These are phyloP conservation scores for Chaenodraco wilsoni DNA, from an alignment of 2,797 vertebrate genomes.

Conservation along the genomic window DNA sequence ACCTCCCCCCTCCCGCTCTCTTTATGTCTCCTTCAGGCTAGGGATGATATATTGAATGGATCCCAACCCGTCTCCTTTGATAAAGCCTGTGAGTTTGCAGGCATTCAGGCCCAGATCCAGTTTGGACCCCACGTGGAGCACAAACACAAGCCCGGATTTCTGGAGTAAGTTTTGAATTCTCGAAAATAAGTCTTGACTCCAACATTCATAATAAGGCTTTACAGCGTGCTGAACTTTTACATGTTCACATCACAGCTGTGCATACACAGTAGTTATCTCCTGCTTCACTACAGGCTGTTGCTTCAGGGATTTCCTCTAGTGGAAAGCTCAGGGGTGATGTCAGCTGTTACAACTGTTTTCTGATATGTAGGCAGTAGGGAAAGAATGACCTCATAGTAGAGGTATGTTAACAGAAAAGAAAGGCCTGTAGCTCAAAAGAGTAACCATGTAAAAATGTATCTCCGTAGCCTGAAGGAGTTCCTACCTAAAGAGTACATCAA, in stretches of 20 bases:
- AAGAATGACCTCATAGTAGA: slow-evolving; percentile 72
- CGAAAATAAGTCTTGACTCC: slow-evolving; percentile 33
- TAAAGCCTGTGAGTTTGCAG: slow-evolving; percentile 97
- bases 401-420: slow-evolving; percentile 71
- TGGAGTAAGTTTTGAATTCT: slow-evolving; percentile 88
- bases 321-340: slow-evolving; percentile 68
- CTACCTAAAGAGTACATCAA: slow-evolving; percentile 98
- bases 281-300: slow-evolving; percentile 45
- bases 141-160: slow-evolving; percentile 98
- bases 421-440: slow-evolving; percentile 58
- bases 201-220: slow-evolving; percentile 14
- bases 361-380: slow-evolving; percentile 62
- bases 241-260: slow-evolving; percentile 36
- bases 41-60: slow-evolving; percentile 98
- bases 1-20: slow-evolving; percentile 6
- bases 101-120: slow-evolving; percentile 98
- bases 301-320: slow-evolving; percentile 64
- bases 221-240: slow-evolving; percentile 3
- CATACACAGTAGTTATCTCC: slow-evolving; percentile 39
- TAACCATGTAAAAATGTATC: slow-evolving; percentile 74
- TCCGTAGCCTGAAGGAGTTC: slow-evolving; percentile 94
- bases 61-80: slow-evolving; percentile 99
- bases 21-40: slow-evolving; percentile 84
- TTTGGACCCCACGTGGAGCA: slow-evolving; percentile 97
- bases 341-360: slow-evolving; percentile 73